Conservation (phyloP, 2,113 vertebrate genomes). For the Micromys minutus region DNA sequence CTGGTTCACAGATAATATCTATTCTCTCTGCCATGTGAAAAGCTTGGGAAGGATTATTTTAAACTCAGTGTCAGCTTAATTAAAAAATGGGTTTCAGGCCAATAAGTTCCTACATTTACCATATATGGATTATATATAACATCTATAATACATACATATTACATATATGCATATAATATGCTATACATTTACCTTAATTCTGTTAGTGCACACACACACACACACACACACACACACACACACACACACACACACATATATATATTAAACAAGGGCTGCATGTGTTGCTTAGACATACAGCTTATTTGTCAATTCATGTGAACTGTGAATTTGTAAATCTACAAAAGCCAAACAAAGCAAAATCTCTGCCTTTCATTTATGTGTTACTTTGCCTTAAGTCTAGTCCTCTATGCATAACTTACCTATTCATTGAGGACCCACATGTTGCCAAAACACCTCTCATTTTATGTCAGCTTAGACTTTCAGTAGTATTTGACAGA, state of each 20-base stretch:
- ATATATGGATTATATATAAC: background rate
- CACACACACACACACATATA: too few relatives aligned
- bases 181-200: too few relatives aligned
- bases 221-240: too few relatives aligned
- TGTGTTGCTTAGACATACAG: background rate
- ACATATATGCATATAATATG: too few relatives aligned
- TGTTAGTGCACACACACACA: too few relatives aligned
- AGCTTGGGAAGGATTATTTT: background rate
- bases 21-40: background rate
- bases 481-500: background rate
- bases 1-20: background rate
- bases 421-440: background rate
- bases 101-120: background rate
- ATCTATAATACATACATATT: too few relatives aligned
- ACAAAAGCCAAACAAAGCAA: background rate
- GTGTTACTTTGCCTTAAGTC: background rate
- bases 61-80: background rate
- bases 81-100: background rate
- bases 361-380: background rate
- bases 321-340: too few relatives aligned
- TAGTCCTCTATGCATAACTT: background rate
- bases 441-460: background rate
- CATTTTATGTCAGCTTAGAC: background rate
- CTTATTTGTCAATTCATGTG: too few relatives aligned
- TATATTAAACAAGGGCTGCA: background rate